Percentiles rank a stretch among this genome's conserved stretches.
phyloP scores from a whole-genome alignment of 2,888 invertebrate genomes.

The Cerceris rybyensis region DNA sequence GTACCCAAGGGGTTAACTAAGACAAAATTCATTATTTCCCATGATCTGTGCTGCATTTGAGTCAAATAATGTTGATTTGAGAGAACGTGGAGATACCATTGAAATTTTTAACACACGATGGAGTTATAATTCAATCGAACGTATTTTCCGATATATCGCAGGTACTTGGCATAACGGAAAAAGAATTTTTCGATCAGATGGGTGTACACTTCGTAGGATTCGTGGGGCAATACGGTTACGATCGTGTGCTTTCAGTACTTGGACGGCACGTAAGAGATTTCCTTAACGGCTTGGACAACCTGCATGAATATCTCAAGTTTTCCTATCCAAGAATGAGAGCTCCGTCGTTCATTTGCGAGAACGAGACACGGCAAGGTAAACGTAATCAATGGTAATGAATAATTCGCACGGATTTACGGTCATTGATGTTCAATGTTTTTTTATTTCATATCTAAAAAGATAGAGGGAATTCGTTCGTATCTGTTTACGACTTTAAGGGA shows the following conservation, averaged over 20 bases:
- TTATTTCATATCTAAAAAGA: no score
- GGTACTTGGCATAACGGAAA: constrained; percentile 93
- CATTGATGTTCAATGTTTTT: no score
- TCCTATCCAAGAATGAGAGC: constrained; percentile 96
- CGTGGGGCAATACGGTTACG: constrained; percentile 97
- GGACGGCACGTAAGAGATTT: constrained; percentile 98
- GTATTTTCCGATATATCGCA: constrained; percentile 76
- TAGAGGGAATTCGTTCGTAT: no score
- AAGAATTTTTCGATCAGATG: constrained; percentile 96
- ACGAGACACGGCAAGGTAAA: constrained; percentile 90
- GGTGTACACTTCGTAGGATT: constrained; percentile 97
- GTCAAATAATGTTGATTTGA: background rate
- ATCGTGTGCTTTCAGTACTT: constrained; percentile 93
- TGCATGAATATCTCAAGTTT: constrained; percentile 98
- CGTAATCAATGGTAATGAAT: background rate
- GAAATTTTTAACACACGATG: background rate
- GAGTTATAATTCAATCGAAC: background rate
- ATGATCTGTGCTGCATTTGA: background rate
- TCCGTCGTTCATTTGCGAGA: constrained; percentile 98
- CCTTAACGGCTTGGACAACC: constrained; percentile 96
- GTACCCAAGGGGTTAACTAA: no score
- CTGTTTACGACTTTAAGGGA: no score
- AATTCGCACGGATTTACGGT: background rate
- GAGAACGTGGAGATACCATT: background rate
- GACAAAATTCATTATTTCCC: background rate